Evolutionary conservation across 2,113 vertebrate species (phyloP).

Genomic region (Phylloscopus whistleri): DNA sequence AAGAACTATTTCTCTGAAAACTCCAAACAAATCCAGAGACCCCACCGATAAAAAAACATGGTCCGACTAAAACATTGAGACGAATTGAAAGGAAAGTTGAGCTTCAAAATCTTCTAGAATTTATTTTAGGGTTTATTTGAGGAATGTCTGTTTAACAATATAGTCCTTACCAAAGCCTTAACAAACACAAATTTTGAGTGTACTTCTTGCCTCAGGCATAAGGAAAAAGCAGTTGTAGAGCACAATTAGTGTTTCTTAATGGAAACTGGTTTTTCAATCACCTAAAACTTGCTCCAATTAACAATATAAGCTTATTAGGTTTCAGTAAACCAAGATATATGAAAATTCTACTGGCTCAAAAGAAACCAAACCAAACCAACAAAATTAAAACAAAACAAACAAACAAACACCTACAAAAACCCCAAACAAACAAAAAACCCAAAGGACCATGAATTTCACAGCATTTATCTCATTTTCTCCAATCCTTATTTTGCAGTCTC

Average conservation of each 20-base stretch:
- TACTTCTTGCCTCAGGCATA: not conserved
- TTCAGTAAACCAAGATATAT: not conserved
- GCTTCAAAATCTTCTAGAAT: not conserved
- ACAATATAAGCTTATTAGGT: not conserved
- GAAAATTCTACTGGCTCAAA: not conserved
- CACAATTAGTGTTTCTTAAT: not conserved
- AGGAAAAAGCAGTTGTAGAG: not conserved
- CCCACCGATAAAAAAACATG: not conserved
- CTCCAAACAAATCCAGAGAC: not conserved
- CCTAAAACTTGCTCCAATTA: not conserved
- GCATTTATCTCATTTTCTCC: not conserved
- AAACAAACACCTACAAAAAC: not conserved
- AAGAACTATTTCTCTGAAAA: not conserved
- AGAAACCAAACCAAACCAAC: not conserved
- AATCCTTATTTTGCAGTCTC: not conserved
- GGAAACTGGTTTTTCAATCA: not conserved
- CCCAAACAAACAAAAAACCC: not conserved
- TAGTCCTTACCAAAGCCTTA: not conserved
- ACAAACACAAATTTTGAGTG: not conserved
- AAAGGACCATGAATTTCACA: not conserved
- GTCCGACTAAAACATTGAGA: not conserved
- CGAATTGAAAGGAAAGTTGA: not conserved
- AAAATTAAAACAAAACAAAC: not conserved
- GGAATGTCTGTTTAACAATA: not conserved
- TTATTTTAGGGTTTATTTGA: not conserved